phyloP scores from a whole-genome alignment of 2,113 vertebrate species.

The Gobiocypris rarus region DNA sequence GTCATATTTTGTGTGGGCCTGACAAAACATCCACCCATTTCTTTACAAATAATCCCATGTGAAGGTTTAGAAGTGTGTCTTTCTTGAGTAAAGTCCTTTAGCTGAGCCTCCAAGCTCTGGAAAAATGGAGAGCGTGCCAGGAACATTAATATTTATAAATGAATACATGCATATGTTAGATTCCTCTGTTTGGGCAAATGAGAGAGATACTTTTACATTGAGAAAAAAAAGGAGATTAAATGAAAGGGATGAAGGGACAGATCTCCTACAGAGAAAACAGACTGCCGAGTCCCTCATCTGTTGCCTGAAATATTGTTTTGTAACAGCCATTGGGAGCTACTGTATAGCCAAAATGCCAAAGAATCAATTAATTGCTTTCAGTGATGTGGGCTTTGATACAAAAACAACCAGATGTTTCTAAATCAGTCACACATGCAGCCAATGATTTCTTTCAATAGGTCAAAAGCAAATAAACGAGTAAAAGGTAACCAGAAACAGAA shows the following conservation, averaged over 20 bases:
- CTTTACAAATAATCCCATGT: not conserved
- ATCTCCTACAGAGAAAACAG: conserved; percentile 12
- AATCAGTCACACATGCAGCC: not conserved
- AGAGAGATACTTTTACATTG: conserved; percentile 35
- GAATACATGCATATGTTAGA: conserved; percentile 58
- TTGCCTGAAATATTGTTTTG: conserved; percentile 28
- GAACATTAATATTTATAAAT: conserved; percentile 57
- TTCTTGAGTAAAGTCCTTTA: conserved; percentile 34
- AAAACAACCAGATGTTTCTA: not conserved
- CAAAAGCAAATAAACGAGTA: not conserved
- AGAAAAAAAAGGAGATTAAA: conserved; percentile 6
- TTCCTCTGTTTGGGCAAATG: conserved; percentile 40
- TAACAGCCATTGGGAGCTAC: conserved; percentile 3
- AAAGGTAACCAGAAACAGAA: not conserved
- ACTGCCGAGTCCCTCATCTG: conserved; percentile 3
- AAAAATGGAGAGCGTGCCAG: not conserved
- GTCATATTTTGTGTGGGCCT: not conserved
- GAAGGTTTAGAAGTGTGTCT: conserved; percentile 18
- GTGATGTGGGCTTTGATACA: not conserved
- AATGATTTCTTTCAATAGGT: not conserved
- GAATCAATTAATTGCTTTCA: conserved; percentile 1
- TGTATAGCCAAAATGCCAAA: not conserved
- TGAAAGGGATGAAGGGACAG: not conserved
- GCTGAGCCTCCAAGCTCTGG: conserved; percentile 21
- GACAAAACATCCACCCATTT: not conserved